A percentile compares a stretch with the other conserved stretches of the same genome.
These are phyloP conservation scores for Myathropa florea DNA, from an alignment of 2,888 invertebrate species.

Conservation along the genomic window DNA sequence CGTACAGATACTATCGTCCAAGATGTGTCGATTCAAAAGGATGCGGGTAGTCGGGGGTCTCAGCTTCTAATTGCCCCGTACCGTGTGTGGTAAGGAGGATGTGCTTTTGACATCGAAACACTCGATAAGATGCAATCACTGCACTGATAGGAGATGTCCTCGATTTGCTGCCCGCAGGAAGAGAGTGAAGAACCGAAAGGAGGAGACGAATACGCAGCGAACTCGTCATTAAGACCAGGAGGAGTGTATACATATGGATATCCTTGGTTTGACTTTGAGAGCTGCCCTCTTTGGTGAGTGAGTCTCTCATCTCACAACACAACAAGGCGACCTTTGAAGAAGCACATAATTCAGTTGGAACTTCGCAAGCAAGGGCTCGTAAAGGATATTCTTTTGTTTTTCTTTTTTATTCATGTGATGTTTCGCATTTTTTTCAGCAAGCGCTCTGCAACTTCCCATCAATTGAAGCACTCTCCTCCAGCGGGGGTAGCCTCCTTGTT, in stretches of 20 bases:
- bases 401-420: not conserved
- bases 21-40: conserved; percentile 1
- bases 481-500: not conserved
- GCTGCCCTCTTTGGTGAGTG: not conserved
- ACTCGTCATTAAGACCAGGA: too few relatives aligned
- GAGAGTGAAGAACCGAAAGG: not conserved
- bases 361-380: not conserved
- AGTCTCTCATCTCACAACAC: not conserved
- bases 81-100: not conserved
- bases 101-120: conserved; percentile 1
- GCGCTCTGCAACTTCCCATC: not conserved
- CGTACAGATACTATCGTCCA: not conserved
- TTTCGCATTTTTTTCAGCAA: not conserved
- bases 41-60: not conserved
- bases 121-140: conserved; percentile 1
- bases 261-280: not conserved
- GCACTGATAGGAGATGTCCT: not conserved
- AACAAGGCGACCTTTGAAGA: not conserved
- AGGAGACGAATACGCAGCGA: not conserved
- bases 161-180: not conserved
- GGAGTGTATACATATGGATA: not conserved
- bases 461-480: not conserved
- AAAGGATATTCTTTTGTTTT: not conserved
- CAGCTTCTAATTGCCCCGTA: not conserved
- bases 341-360: not conserved